phyloP scores from a whole-genome alignment of 2,797 vertebrate genomes.

The Rhodeus uyekii region DNA sequence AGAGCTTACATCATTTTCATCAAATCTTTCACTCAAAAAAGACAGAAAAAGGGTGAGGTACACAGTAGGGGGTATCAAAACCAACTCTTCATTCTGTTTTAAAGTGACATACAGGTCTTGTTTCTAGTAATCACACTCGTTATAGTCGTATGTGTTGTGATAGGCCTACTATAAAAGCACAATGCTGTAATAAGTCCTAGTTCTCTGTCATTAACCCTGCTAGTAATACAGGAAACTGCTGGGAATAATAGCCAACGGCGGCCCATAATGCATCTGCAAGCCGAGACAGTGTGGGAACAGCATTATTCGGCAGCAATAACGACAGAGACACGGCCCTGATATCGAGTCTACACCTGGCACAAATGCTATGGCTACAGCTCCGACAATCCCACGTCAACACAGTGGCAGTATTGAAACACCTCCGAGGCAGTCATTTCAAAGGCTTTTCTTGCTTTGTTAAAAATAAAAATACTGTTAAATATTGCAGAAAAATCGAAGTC shows the following conservation, averaged over 20 bases:
- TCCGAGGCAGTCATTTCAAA: conserved; percentile 53
- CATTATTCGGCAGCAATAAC: conserved; percentile 47
- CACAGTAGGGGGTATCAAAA: conserved; percentile 57
- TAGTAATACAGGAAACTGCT: conserved; percentile 53
- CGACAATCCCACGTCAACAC: conserved; percentile 51
- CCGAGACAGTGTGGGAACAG: conserved; percentile 46
- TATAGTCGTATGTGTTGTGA: conserved; percentile 28
- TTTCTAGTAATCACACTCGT: conserved; percentile 40
- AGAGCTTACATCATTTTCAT: conserved; percentile 56
- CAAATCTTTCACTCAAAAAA: conserved; percentile 56
- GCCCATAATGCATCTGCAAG: conserved; percentile 45
- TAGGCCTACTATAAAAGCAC: conserved; percentile 46
- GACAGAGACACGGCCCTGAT: conserved; percentile 52
- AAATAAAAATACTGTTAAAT: conserved; percentile 54
- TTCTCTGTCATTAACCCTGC: conserved; percentile 50
- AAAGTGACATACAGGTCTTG: conserved; percentile 30
- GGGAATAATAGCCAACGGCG: conserved; percentile 38
- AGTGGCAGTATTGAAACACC: conserved; percentile 60
- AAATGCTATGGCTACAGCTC: conserved; percentile 56
- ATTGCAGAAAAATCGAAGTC: conserved; percentile 49
- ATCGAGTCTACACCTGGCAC: conserved; percentile 43
- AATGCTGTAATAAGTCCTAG: conserved; percentile 36
- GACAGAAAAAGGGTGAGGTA: conserved; percentile 55
- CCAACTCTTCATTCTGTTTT: conserved; percentile 44
- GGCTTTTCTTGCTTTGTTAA: conserved; percentile 51